phyloP scores from a whole-genome alignment of 2,113 vertebrate species.

The Microcebus griseorufus region DNA sequence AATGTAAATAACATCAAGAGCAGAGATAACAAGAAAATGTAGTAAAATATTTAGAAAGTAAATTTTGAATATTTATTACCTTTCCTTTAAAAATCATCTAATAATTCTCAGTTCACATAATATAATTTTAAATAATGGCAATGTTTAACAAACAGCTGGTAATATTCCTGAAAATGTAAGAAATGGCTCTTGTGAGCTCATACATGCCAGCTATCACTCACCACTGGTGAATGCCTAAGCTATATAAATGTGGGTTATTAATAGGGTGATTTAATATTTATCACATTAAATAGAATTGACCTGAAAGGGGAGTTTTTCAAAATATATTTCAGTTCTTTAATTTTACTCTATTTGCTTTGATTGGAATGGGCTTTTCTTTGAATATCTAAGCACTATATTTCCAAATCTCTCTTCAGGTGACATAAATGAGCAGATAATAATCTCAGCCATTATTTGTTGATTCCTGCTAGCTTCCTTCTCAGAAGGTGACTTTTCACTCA shows the following conservation, averaged over 20 bases:
- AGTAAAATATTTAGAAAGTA: neutral
- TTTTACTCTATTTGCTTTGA: conserved; percentile 37
- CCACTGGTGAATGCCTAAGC: neutral
- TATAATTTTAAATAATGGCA: conserved; percentile 34
- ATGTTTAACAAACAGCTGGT: conserved; percentile 9
- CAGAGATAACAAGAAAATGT: neutral
- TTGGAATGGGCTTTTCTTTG: conserved; percentile 1
- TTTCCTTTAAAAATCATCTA: conserved; percentile 5
- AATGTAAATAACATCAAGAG: neutral
- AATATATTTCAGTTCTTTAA: neutral
- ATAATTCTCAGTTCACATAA: neutral
- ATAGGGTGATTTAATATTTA: neutral
- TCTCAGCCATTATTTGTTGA: neutral
- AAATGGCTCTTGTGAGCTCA: neutral
- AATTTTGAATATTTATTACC: conserved; percentile 5
- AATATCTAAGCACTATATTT: neutral
- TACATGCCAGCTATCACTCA: neutral
- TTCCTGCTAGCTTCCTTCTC: neutral
- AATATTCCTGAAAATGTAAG: conserved; percentile 3
- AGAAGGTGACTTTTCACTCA: conserved; percentile 1
- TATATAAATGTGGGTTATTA: neutral
- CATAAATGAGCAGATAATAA: neutral
- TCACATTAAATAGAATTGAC: neutral
- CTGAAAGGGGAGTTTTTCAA: neutral
- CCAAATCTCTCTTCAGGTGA: neutral